These are phyloP conservation scores for Hormiphora californensis DNA, from an alignment of 37 sponge, comb jelly and placozoan genomes.

Conservation along the genomic window DNA sequence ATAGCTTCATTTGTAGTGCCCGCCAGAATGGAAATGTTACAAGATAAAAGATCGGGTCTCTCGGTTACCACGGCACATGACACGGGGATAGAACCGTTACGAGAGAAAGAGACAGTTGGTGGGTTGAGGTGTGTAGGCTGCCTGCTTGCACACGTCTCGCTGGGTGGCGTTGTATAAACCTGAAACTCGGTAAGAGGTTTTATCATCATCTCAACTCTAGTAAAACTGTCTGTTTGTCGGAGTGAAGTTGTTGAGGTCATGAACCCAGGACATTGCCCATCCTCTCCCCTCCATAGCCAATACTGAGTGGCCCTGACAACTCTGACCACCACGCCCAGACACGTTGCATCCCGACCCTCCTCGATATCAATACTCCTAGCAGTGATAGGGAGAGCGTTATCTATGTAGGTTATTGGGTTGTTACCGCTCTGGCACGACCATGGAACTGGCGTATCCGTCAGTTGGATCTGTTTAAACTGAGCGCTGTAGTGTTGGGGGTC, in stretches of 20 bases:
- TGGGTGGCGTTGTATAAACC: background rate
- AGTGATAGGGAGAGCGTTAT: background rate
- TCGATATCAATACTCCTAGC: slow-evolving; percentile 39
- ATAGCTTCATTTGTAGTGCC: background rate
- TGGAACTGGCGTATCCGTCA: background rate
- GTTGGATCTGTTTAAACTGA: background rate
- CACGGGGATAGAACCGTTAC: background rate
- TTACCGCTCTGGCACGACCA: slow-evolving; percentile 17
- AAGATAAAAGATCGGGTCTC: background rate
- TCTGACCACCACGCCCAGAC: background rate
- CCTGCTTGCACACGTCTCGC: background rate
- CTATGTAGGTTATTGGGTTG: background rate
- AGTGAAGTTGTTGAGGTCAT: background rate
- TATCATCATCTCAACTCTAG: background rate
- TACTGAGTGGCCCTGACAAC: background rate
- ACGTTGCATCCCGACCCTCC: background rate
- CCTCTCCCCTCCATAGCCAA: background rate
- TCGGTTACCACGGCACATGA: background rate
- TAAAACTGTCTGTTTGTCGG: background rate
- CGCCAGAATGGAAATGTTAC: slow-evolving; percentile 26
- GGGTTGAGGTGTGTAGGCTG: background rate
- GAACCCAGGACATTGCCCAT: background rate
- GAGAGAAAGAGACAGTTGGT: background rate
- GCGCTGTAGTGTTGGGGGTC: no score
- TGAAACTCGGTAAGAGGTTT: background rate